A percentile compares a stretch with the other conserved stretches of the same genome.
phyloP scores from a whole-genome alignment of 1,140 invertebrate genomes.

The Cyrtorhinus lividipennis region DNA sequence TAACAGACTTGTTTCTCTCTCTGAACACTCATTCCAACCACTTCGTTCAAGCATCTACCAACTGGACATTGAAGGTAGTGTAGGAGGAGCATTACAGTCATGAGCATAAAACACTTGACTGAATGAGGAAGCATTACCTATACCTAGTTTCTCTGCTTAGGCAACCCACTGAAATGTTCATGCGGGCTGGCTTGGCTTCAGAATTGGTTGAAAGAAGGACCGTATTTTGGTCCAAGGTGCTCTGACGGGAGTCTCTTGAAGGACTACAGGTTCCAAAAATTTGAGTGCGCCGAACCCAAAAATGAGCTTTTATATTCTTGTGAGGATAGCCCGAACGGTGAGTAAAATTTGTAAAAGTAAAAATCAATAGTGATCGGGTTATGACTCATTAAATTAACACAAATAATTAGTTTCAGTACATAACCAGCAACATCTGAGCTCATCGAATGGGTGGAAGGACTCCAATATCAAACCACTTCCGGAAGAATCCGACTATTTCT shows the following conservation, averaged over 20 bases:
- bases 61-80: conserved; percentile 63
- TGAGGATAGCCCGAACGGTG: conserved; percentile 36
- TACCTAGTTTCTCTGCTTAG: conserved; percentile 32
- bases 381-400: too few species aligned
- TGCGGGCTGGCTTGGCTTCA: conserved; percentile 66
- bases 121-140: background rate
- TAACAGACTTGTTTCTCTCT: conserved; percentile 58
- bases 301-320: conserved; percentile 43
- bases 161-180: conserved; percentile 65
- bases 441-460: conserved; percentile 12
- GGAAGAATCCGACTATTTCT: conserved; percentile 60
- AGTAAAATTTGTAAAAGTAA: background rate
- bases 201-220: conserved; percentile 57
- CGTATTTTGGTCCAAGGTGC: conserved; percentile 50
- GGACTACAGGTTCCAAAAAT: conserved; percentile 47
- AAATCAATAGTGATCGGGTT: background rate
- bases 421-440: conserved; percentile 18
- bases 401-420: too few species aligned
- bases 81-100: conserved; percentile 29
- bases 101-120: background rate
- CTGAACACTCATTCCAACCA: conserved; percentile 57
- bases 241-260: conserved; percentile 51
- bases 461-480: conserved; percentile 36
- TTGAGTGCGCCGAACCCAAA: conserved; percentile 42
- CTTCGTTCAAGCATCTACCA: conserved; percentile 63